Base-by-base conservation (phyloP, 2,888 invertebrate genomes). In the Arctia plantaginis region DNA sequence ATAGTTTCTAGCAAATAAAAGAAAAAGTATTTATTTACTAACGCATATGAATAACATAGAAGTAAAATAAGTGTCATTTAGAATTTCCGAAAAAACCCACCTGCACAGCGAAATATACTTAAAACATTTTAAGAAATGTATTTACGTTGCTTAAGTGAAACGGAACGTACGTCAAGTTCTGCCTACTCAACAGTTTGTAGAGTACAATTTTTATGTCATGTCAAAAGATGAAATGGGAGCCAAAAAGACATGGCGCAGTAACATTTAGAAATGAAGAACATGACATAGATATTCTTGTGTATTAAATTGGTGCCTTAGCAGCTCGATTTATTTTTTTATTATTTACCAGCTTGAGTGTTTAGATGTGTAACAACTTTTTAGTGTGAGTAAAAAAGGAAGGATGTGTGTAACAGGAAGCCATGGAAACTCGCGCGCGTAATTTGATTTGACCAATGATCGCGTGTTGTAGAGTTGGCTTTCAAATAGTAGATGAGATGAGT, bases 101-200 rank as follows among this genome's bases (percentile, higher is more conserved):
- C 74, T 73, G 78, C 77, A 66, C 41, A 39, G 35, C 6, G 18
- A 55, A 20, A 59, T 39, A 13, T 72, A 77, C 69, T 80, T 76
- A 13, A 67, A 10, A 27, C 35, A 72, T 64, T 70, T 77, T 12
- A 55, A 69, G n/a, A 66, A 68, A 27, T 73, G 20, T 73, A 71
- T 51, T 44, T 74, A 70, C 73, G 66, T 51, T 51, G 68, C 73
- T 67, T 72, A 83, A 67, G 72, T 76, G 75, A 77, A 81, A n/a
- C 30, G 69, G 12, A 55, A 55, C 64, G 64, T 59, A 79, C 64
- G 74, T 82, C 82, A 83, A 77, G 82, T 81, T 79, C 35, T 33
- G 27, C 27, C 66, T 35, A 66, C 69, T 78, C 73, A 44, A 72
- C 70, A 72, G 77, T 72, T 73, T 23, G 67, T 72, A 67, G 20